A percentile compares a stretch with the other conserved stretches of the same genome.
Conservation (phyloP, 2,888 invertebrate species). For the Sycophila texana region DNA sequence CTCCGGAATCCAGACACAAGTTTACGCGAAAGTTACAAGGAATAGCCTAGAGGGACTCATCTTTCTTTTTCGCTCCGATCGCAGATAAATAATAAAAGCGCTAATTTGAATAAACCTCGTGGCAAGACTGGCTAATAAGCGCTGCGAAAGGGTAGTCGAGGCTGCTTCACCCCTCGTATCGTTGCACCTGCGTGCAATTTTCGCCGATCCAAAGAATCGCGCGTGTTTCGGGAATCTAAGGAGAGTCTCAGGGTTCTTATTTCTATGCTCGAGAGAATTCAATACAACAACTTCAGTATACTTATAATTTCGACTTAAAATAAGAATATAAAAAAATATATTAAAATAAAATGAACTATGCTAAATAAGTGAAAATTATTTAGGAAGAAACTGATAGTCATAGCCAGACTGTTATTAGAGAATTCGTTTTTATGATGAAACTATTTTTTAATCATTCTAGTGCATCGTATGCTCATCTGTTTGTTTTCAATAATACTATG, state of each 20-base stretch:
- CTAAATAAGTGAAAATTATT: too few species aligned
- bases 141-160: background rate
- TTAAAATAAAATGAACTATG: too few species aligned
- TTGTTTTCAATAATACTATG: too few species aligned
- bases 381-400: too few species aligned
- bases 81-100: slow-evolving; percentile 41
- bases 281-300: background rate
- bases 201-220: slow-evolving; percentile 19
- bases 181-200: slow-evolving; percentile 48
- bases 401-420: too few species aligned
- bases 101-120: slow-evolving; percentile 44
- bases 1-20: background rate
- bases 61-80: background rate
- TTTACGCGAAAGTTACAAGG: background rate
- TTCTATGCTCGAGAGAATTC: too few species aligned
- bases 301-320: background rate
- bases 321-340: background rate
- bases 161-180: background rate
- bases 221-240: background rate
- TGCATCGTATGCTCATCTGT: too few species aligned
- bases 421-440: too few species aligned
- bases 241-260: background rate
- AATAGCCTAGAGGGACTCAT: background rate
- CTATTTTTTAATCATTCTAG: too few species aligned
- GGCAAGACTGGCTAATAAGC: too few species aligned